Conservation (phyloP, 92 coral and sea anemone species). For the Zoanthus sociatus region DNA sequence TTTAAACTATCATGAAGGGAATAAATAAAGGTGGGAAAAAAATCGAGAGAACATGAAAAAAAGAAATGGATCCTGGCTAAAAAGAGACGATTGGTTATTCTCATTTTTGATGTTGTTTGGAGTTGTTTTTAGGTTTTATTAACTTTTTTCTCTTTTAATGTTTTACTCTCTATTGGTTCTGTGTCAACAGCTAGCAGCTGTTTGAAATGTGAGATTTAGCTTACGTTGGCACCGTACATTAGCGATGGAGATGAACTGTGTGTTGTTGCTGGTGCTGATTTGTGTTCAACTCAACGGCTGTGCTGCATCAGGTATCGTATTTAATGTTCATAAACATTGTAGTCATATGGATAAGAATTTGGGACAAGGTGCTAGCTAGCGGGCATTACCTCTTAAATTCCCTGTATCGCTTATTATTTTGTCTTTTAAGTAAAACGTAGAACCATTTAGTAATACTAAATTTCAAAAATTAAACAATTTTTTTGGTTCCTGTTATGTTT, state of each 20-base stretch:
- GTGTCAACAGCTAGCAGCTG: background rate
- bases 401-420: no score
- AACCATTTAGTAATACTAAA: no score
- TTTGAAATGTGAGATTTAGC: constrained; percentile 3
- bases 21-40: no score
- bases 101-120: background rate
- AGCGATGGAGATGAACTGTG: background rate
- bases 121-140: no score
- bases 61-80: background rate
- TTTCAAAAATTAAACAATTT: no score
- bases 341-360: background rate
- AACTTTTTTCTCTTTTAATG: background rate
- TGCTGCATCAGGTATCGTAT: background rate
- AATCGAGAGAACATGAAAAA: no score
- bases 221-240: background rate
- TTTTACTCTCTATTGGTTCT: background rate
- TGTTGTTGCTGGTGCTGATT: background rate
- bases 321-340: background rate
- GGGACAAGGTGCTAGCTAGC: no score
- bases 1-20: no score
- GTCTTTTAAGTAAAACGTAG: no score
- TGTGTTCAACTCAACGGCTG: background rate
- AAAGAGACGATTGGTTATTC: background rate
- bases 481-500: no score
- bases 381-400: no score